A percentile compares a stretch with the other conserved stretches of the same genome.
phyloP scores from a whole-genome alignment of 2,113 vertebrate genomes.

The Heptranchias perlo region DNA sequence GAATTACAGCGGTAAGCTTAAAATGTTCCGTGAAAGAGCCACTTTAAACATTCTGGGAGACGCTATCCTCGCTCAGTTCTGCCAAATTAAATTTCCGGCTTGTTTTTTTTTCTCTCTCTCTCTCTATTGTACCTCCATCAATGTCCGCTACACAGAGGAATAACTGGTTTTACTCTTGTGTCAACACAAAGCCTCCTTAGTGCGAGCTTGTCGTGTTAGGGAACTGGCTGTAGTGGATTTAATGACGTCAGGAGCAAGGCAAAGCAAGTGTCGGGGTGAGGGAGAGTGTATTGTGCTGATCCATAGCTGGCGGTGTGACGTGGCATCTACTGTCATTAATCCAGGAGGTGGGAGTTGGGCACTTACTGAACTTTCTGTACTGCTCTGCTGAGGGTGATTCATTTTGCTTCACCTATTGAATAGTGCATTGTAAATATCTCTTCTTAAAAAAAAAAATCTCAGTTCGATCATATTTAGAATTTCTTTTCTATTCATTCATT shows the following conservation, averaged over 20 bases:
- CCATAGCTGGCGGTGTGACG: background rate
- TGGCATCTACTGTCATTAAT: background rate
- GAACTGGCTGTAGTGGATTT: background rate
- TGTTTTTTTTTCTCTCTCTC: background rate
- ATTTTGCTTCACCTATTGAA: background rate
- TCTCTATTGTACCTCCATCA: background rate
- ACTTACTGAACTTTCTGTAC: background rate
- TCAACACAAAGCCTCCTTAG: background rate
- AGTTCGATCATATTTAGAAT: background rate
- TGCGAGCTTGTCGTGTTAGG: background rate
- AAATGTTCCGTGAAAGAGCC: background rate
- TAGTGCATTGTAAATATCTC: background rate
- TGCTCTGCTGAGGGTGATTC: background rate
- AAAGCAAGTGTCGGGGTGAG: background rate
- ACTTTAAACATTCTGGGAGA: background rate
- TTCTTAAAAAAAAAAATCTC: background rate
- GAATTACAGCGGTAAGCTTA: background rate
- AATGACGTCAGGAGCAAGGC: background rate
- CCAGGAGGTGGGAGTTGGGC: background rate
- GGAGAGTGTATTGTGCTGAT: background rate
- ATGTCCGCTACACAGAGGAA: background rate
- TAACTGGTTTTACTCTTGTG: background rate
- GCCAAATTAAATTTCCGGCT: background rate
- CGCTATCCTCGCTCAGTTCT: background rate
- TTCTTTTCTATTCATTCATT: background rate